Percentiles rank a stretch among this genome's conserved stretches.
Conservation (phyloP, 2,888 invertebrate genomes). For the Octodonta nipae region DNA sequence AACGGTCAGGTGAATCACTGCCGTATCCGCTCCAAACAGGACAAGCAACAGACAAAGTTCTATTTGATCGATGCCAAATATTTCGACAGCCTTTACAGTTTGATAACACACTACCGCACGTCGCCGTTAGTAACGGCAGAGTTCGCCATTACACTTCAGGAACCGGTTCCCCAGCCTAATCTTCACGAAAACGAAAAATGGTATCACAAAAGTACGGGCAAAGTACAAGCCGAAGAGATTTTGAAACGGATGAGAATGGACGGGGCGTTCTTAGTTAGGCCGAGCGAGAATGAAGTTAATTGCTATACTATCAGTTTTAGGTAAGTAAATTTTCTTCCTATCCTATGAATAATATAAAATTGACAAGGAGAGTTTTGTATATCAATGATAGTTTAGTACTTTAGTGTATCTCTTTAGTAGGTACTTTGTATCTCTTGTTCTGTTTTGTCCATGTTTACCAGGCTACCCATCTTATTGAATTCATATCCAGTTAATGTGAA, state of each 20-base stretch:
- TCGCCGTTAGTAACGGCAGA: constrained; percentile 80
- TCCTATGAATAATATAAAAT: too few species aligned
- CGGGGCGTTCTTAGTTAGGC: constrained; percentile 88
- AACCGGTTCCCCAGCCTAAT: constrained; percentile 89
- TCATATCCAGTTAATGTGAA: too few species aligned
- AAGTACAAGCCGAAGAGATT: constrained; percentile 77
- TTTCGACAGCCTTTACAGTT: constrained; percentile 82
- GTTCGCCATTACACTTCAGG: constrained; percentile 73
- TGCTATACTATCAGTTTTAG: constrained; percentile 91
- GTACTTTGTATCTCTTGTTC: too few species aligned
- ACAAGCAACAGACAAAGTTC: constrained; percentile 76
- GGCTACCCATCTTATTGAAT: too few species aligned
- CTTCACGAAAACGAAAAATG: constrained; percentile 88
- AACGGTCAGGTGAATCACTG: constrained; percentile 83
- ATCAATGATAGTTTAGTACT: too few species aligned
- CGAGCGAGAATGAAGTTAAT: constrained; percentile 72
- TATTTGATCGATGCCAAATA: constrained; percentile 76
- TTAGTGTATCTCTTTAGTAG: too few species aligned
- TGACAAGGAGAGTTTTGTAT: too few species aligned
- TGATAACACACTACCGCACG: constrained; percentile 80
- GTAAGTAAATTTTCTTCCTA: too few species aligned
- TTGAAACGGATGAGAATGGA: constrained; percentile 71
- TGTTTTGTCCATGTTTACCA: too few species aligned
- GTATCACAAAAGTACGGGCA: constrained; percentile 73
- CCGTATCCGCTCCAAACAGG: constrained; percentile 78